Evolutionary conservation across 2,797 vertebrate species (phyloP).

Genomic region (Neosalanx taihuensis): DNA sequence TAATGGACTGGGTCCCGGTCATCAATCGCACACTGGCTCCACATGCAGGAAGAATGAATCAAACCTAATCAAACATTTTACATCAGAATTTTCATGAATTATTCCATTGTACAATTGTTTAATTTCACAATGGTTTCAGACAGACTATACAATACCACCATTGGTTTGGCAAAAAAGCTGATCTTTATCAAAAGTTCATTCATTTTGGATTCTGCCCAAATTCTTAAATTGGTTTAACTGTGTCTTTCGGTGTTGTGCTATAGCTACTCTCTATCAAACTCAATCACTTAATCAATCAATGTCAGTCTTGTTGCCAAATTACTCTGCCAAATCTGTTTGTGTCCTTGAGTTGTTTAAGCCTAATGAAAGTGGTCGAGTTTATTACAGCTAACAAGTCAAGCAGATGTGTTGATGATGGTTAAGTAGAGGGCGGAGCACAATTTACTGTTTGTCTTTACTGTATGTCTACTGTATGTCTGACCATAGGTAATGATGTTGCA

Average conservation of each 20-base stretch:
- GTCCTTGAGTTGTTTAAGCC: neutral
- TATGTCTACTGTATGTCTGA: neutral
- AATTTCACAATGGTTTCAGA: no score
- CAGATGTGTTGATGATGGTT: neutral
- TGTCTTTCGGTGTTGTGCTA: neutral
- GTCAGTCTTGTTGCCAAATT: neutral
- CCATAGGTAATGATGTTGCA: neutral
- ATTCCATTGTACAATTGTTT: no score
- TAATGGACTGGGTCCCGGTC: neutral
- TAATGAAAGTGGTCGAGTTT: neutral
- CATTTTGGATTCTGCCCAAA: neutral
- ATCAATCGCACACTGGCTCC: neutral
- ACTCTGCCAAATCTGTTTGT: neutral
- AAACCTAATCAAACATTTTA: neutral
- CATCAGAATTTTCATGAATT: no score
- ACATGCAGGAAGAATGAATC: neutral
- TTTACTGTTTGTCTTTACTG: neutral
- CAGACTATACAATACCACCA: no score
- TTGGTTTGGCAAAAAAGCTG: no score
- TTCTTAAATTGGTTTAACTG: neutral
- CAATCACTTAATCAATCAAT: constrained; percentile 35
- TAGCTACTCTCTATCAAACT: neutral
- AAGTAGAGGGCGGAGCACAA: neutral
- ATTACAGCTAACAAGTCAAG: neutral
- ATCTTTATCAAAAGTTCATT: no score